These are phyloP conservation scores for Oikopleura dioica DNA, from an alignment of 23 tunicate species.

Conservation along the genomic window DNA sequence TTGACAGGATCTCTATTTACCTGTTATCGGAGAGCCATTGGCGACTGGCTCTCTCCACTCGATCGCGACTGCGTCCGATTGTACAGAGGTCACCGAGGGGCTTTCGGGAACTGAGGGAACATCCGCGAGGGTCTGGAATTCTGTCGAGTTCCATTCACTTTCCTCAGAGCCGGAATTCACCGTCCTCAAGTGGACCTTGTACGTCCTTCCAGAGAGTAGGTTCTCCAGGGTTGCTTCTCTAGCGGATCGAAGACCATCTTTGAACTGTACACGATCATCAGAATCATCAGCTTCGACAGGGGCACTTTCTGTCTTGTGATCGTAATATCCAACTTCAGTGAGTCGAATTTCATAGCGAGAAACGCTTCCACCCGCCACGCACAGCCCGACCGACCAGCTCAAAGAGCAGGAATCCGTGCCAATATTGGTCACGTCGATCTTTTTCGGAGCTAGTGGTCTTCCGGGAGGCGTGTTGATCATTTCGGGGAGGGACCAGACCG, in stretches of 20 bases:
- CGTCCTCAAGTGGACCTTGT: not conserved
- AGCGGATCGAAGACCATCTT: not conserved
- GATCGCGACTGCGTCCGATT: not conserved
- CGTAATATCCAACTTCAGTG: not conserved
- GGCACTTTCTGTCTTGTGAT: not conserved
- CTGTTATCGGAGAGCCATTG: not conserved
- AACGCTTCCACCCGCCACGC: not conserved
- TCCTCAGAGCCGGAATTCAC: not conserved
- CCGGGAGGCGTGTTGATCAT: not conserved
- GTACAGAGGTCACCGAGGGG: not conserved
- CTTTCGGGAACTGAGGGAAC: not conserved
- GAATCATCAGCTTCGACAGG: not conserved
- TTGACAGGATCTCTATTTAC: not conserved
- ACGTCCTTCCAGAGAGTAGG: not conserved
- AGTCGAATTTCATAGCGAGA: not conserved
- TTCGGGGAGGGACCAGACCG: conserved; percentile 12
- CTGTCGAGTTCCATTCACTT: not conserved
- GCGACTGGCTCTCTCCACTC: not conserved
- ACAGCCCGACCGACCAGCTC: not conserved
- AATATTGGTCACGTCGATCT: not conserved
- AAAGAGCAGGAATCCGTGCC: not conserved
- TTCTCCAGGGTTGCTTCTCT: not conserved
- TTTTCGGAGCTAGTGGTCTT: not conserved
- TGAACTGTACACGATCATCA: not conserved
- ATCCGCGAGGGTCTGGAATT: not conserved